Conservation (phyloP, 2,113 vertebrate genomes). For the Cepphus grylle region DNA sequence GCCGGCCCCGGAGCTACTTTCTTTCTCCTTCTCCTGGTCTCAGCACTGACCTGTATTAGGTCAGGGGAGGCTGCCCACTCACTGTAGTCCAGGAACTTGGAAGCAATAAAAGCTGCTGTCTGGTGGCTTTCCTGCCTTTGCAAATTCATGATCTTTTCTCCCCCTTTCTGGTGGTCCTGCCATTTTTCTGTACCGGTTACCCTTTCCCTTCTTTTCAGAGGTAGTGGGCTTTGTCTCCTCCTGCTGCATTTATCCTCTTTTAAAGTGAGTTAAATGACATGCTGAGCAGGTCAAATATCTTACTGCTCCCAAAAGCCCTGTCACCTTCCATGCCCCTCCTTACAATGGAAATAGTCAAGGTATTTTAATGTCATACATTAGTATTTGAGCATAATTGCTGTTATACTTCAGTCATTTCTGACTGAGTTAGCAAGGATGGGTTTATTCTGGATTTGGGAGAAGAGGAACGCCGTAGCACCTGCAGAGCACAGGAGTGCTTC, state of each 20-base stretch:
- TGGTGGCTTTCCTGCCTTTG: not conserved
- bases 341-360: not conserved
- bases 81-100: not conserved
- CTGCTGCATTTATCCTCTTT: not conserved
- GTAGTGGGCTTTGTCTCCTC: not conserved
- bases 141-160: not conserved
- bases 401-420: not conserved
- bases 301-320: not conserved
- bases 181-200: not conserved
- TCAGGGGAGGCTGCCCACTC: not conserved
- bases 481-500: not conserved
- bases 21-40: not conserved
- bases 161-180: not conserved
- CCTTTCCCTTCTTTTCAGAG: not conserved
- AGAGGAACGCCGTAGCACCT: not conserved
- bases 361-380: not conserved
- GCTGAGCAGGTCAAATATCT: not conserved
- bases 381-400: not conserved
- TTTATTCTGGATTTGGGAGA: not conserved
- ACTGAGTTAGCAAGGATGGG: not conserved
- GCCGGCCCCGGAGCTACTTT: not conserved
- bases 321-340: not conserved
- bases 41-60: not conserved
- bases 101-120: not conserved
- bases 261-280: not conserved